phyloP scores from a whole-genome alignment of 2,888 invertebrate genomes.

The Escarpia spicata region DNA sequence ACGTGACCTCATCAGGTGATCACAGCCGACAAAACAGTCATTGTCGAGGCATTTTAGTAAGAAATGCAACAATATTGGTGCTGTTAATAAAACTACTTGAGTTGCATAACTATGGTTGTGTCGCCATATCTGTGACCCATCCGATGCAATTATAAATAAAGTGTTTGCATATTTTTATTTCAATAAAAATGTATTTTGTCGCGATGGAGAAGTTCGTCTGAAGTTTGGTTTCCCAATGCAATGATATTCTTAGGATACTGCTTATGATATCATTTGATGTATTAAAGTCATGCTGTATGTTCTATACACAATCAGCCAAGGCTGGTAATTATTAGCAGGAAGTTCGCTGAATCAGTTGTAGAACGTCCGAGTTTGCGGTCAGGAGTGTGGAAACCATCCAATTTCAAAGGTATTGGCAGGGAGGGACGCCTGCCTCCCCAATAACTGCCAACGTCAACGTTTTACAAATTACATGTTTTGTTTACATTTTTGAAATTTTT shows the following conservation, averaged over 20 bases:
- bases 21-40: neutral
- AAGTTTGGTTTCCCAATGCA: neutral
- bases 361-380: no score
- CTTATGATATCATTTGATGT: neutral
- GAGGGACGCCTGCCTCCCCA: no score
- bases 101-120: neutral
- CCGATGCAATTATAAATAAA: neutral
- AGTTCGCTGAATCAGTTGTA: no score
- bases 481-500: no score
- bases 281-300: neutral
- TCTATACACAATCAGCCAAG: no score
- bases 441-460: no score
- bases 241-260: neutral
- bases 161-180: neutral
- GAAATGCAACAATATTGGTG: neutral
- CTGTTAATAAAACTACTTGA: neutral
- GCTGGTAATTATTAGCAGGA: no score
- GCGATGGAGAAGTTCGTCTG: neutral
- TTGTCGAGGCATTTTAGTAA: neutral
- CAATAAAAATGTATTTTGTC: neutral
- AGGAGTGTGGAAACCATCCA: no score
- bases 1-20: slow-evolving; percentile 1
- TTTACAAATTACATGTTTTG: no score
- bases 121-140: neutral
- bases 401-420: no score